These are phyloP conservation scores for Gymnoscelis rufifasciata DNA, from an alignment of 2,888 invertebrate genomes.

Conservation along the genomic window DNA sequence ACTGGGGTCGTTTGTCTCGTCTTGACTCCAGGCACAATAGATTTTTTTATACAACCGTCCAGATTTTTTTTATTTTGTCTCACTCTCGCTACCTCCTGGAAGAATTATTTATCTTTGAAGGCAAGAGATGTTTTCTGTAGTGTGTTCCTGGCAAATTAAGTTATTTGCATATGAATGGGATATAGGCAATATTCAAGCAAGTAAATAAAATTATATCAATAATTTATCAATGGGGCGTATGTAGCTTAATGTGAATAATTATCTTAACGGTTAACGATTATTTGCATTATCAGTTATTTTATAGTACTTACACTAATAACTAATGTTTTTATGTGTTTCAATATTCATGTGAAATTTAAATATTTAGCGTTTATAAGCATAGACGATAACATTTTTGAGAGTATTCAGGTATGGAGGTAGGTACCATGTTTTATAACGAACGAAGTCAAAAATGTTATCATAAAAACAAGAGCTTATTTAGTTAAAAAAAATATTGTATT, in stretches of 20 bases:
- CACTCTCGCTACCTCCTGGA: conserved; percentile 14
- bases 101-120: conserved; percentile 3
- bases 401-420: too few relatives aligned
- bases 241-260: too few relatives aligned
- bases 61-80: conserved; percentile 10
- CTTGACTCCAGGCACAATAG: conserved; percentile 15
- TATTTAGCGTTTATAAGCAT: too few relatives aligned
- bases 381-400: too few relatives aligned
- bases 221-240: conserved; percentile 2
- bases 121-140: background rate
- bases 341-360: too few relatives aligned
- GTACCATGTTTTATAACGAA: too few relatives aligned
- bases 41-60: conserved; percentile 19
- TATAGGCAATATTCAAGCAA: conserved; percentile 3
- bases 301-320: too few relatives aligned
- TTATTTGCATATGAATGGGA: conserved; percentile 12
- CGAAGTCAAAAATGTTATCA: too few relatives aligned
- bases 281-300: conserved; percentile 1
- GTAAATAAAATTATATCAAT: conserved; percentile 1
- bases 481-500: too few relatives aligned
- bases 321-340: too few relatives aligned
- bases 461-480: too few relatives aligned
- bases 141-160: background rate
- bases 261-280: too few relatives aligned
- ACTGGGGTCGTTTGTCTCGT: conserved; percentile 7